Evolutionary conservation across 2,888 invertebrate genomes (phyloP), one percentile per base, ranked within the genome.

Genomic region (Chrysolina americana): DNA sequence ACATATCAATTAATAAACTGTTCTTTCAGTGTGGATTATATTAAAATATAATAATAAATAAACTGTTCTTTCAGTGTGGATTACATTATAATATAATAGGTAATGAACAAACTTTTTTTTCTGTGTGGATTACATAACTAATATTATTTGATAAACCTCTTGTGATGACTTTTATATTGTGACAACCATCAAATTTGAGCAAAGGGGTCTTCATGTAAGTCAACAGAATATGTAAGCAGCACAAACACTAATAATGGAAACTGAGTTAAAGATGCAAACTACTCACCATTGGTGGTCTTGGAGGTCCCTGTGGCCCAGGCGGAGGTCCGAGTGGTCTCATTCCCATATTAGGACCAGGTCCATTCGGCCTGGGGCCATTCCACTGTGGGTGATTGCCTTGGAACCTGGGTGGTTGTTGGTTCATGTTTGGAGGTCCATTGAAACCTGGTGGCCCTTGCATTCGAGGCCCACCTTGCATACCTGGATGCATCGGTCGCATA

Each of bases 291-390:
- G 91, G 91, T 47, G 91, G 91, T 77, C 90, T 86, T 28, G 90
- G 90, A 23, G 90, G 90, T 56, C 91, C 91, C 81, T 91, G 92
- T 2, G 91, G 91, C 64, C 92, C 92, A 75, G 92, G 92, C 48
- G 90, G 89, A 15, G 91, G 91, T 41, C 90, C 91, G 41, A 90
- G 89, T 3, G 91, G 91, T 68, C 90, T 88, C 76, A 91, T 91
- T 36, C 86, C 86, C 85, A 85, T 85, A 73, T 84, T 84, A 10
- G 86, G 87, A 2, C 85, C 84, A 63, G 92, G 91, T 3, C 90
- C 90, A 80, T 90, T 90, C 0, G 90, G 90, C 78, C 90, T 86
- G 0, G 83, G 90, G 0, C 91, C 91, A 80, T 91, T 91, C 91
- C 91, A 91, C 59, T 90, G 90, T 4, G 87, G 88, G 17, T 88